A percentile compares a stretch with the other conserved stretches of the same genome.
Conservation (phyloP, 2,113 vertebrate genomes). For the Dipodomys merriami region DNA sequence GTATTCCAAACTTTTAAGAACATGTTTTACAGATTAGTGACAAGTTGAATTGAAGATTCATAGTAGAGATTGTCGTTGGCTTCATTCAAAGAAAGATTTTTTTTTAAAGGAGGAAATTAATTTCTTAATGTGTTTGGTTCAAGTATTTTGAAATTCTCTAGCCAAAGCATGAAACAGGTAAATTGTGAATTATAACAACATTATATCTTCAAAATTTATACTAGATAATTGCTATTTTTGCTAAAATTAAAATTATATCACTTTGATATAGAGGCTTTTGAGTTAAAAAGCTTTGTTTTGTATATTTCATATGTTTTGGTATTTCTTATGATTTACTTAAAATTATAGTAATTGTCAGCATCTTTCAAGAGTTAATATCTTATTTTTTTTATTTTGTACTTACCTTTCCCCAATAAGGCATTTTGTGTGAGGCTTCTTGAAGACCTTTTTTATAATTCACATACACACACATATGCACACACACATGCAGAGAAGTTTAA, state of each 20-base stretch:
- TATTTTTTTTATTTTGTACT: neutral
- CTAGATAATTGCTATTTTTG: neutral
- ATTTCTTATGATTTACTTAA: slow-evolving; percentile 42
- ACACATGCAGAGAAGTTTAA: neutral
- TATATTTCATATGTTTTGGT: slow-evolving; percentile 41
- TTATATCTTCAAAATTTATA: slow-evolving; percentile 33
- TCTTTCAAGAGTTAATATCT: slow-evolving; percentile 41
- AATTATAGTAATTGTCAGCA: neutral
- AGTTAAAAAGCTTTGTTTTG: neutral
- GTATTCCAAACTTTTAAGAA: slow-evolving; percentile 30
- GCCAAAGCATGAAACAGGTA: neutral
- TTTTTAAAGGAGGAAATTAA: slow-evolving; percentile 35
- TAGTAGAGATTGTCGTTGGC: slow-evolving; percentile 1
- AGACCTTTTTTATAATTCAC: neutral
- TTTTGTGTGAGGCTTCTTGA: slow-evolving; percentile 37
- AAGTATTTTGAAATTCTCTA: slow-evolving; percentile 39
- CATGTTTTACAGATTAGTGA: slow-evolving; percentile 42
- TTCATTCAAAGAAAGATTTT: slow-evolving; percentile 1
- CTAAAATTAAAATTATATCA: slow-evolving; percentile 45
- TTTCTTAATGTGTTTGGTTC: slow-evolving; percentile 38
- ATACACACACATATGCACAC: neutral
- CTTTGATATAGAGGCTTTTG: neutral
- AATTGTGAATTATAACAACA: slow-evolving; percentile 30
- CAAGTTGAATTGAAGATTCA: slow-evolving; percentile 3
- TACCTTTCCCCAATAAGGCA: neutral